These are phyloP conservation scores for Pimpla rufipes DNA, from an alignment of 2,888 invertebrate species.

Conservation along the genomic window DNA sequence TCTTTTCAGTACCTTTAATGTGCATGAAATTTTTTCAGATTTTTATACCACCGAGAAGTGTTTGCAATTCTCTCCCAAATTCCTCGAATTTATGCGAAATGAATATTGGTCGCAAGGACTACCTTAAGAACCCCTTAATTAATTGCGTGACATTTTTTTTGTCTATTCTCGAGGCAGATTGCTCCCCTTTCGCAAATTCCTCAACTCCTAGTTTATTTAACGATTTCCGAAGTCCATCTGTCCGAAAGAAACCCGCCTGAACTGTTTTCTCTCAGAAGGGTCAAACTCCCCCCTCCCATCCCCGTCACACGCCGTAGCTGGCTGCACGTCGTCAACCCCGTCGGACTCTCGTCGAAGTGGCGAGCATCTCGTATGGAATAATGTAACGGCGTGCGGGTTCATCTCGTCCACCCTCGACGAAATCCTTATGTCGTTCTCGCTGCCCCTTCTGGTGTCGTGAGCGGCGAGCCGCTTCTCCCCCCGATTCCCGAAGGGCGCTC, in stretches of 20 bases:
- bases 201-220: background rate
- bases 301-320: constrained; percentile 8
- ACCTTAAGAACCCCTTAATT: no score
- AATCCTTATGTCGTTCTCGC: constrained; percentile 80
- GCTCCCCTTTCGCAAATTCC: no score
- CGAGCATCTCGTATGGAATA: constrained; percentile 38
- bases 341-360: constrained; percentile 40
- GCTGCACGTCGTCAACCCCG: constrained; percentile 18
- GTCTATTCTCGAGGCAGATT: no score
- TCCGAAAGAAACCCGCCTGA: background rate
- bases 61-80: no score
- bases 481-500: constrained; percentile 78
- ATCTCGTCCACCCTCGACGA: constrained; percentile 69
- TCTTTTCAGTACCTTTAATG: no score
- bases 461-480: constrained; percentile 41
- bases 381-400: constrained; percentile 32
- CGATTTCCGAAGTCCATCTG: background rate
- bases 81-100: no score
- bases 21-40: no score
- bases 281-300: no score
- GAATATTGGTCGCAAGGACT: no score
- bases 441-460: constrained; percentile 70
- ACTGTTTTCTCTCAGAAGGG: background rate
- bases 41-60: no score
- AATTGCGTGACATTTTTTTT: no score